Evolutionary conservation across 2,888 invertebrate genomes (phyloP), one percentile per base, ranked within the genome.

Genomic region (Aquatica leii): DNA sequence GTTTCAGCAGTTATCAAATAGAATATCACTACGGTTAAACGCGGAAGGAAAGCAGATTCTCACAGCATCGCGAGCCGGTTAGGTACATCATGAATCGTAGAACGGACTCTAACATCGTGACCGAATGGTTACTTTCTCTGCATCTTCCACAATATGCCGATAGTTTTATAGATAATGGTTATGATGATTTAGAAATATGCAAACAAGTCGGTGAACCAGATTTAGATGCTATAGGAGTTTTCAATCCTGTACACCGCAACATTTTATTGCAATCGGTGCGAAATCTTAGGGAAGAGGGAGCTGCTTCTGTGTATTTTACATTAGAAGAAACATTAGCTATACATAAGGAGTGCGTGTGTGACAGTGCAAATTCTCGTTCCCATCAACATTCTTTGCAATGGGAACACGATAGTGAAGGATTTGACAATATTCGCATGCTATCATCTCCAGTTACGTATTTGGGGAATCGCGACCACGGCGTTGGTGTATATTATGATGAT

Each of bases 191-290:
- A 81, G 96, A 96, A 85, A 95, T 97, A 79, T 97, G 97, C 84
- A 96, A 96, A 83, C 95, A 96, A 84, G 94, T 97, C 78, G 95
- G 96, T 56, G 95, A 95, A 82, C 95, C 95, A 63, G 97, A 97
- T 84, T 84, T 97, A 81, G 96, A 97, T 83, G 97, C 96, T 55
- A 96, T 97, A 79, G 96, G 96, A 60, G 96, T 97, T 59, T 88
- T 93, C 72, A 93, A 94, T 82, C 90, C 90, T 67, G 84, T 87
- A 67, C 95, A 97, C 82, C 89, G 96, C 17, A 87, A 88, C 71
- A 86, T 92, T 69, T 83, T 97, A 69, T 83, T 96, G 75, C 91
- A 93, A 78, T 95, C 95, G 62, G 93, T 96, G 64, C 87, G 93
- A 77, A 90, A 90, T 71, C 84, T 97, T 76, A 87, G 94, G 74